Conservation (phyloP, 2,113 vertebrate genomes). For the Penelope pileata region DNA sequence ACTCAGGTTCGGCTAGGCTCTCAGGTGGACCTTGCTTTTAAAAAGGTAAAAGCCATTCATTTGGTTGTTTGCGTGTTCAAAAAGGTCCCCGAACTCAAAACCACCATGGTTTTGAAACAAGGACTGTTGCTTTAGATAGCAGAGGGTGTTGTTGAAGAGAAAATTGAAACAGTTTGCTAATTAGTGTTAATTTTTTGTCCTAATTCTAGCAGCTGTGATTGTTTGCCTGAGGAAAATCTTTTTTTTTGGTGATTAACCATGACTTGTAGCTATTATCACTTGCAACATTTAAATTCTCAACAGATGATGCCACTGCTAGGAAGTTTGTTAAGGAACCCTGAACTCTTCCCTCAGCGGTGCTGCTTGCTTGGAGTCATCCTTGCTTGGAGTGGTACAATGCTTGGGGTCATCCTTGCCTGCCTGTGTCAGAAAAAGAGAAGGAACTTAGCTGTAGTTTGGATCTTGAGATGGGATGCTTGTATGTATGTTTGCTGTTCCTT, state of each 20-base stretch:
- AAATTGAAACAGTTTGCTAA: neutral
- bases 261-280: neutral
- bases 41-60: neutral
- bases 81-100: neutral
- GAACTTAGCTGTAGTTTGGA: neutral
- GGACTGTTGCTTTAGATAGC: neutral
- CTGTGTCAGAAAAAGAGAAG: neutral
- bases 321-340: neutral
- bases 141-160: neutral
- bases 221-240: neutral
- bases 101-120: neutral
- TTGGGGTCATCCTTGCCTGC: neutral
- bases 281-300: neutral
- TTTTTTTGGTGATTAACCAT: neutral
- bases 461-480: neutral
- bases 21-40: neutral
- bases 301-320: neutral
- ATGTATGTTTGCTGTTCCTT: neutral
- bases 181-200: neutral
- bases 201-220: neutral
- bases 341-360: rapidly evolving
- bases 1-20: neutral
- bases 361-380: too few relatives aligned
- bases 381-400: neutral
- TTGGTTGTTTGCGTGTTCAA: neutral